Conservation (phyloP, 2,113 vertebrate genomes). For the Lanius collurio region DNA sequence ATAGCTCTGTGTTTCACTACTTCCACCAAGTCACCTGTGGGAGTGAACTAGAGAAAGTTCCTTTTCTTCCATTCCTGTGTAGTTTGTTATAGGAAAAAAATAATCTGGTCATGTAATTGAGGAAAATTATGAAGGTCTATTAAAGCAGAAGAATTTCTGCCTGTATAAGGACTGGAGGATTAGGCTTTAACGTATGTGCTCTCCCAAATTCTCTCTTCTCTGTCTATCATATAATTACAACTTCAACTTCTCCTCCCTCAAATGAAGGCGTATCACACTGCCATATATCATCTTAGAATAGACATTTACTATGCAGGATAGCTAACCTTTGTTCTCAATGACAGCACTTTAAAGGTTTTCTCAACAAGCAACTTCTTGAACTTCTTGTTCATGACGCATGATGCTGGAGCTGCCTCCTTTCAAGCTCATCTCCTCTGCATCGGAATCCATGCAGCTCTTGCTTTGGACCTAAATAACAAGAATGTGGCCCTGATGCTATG, state of each 20-base stretch:
- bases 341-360: constrained; percentile 11
- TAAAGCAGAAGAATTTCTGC: constrained; percentile 1
- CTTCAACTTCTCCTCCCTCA: constrained; percentile 49
- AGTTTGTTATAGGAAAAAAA: not conserved
- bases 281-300: constrained; percentile 38
- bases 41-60: not conserved
- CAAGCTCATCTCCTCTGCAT: not conserved
- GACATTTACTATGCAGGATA: not conserved
- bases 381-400: not conserved
- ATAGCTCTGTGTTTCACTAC: not conserved
- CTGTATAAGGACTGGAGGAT: constrained; percentile 9
- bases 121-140: not conserved
- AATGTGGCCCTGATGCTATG: not conserved
- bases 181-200: not conserved
- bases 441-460: not conserved
- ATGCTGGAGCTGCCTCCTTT: not conserved
- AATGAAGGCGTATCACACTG: constrained; percentile 42
- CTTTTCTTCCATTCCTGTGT: not conserved
- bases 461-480: not conserved
- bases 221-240: constrained; percentile 46
- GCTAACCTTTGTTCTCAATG: constrained; percentile 44
- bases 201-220: not conserved
- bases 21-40: not conserved
- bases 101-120: not conserved
- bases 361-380: constrained; percentile 2